Conservation (phyloP, 92 coral and sea anemone species). For the Zoanthus solanderi region DNA sequence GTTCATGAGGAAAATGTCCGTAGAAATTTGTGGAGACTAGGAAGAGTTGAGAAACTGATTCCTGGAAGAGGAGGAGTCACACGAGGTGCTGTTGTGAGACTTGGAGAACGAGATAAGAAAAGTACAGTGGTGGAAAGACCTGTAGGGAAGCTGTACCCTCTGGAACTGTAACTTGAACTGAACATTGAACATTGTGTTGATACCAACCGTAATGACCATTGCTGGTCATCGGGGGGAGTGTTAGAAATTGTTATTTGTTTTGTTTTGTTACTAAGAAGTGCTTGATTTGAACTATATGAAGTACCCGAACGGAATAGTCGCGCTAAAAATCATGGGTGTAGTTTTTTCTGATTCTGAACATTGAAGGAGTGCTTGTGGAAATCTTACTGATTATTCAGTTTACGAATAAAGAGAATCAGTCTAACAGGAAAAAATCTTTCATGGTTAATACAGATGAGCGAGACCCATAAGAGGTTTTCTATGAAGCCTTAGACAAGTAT, state of each 20-base stretch:
- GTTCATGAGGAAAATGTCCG: constrained; percentile 58
- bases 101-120: neutral
- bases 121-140: neutral
- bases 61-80: constrained; percentile 31
- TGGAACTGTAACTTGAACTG: constrained; percentile 14
- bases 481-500: constrained; percentile 21
- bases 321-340: neutral
- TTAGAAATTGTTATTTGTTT: too few species aligned
- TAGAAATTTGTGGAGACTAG: constrained; percentile 44
- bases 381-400: too few species aligned
- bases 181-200: neutral
- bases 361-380: too few species aligned
- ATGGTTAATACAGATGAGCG: neutral
- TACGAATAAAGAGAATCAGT: too few species aligned
- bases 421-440: too few species aligned
- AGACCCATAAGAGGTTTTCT: neutral
- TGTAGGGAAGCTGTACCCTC: neutral
- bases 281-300: too few species aligned
- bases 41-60: constrained; percentile 26
- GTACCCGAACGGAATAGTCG: too few species aligned
- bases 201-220: constrained; percentile 14
- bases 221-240: constrained; percentile 32
- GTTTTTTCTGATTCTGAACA: too few species aligned
- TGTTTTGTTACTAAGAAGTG: too few species aligned
- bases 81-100: constrained; percentile 39